Evolutionary conservation across 2,113 vertebrate species (phyloP).

Genomic region (Edolisoma coerulescens): DNA sequence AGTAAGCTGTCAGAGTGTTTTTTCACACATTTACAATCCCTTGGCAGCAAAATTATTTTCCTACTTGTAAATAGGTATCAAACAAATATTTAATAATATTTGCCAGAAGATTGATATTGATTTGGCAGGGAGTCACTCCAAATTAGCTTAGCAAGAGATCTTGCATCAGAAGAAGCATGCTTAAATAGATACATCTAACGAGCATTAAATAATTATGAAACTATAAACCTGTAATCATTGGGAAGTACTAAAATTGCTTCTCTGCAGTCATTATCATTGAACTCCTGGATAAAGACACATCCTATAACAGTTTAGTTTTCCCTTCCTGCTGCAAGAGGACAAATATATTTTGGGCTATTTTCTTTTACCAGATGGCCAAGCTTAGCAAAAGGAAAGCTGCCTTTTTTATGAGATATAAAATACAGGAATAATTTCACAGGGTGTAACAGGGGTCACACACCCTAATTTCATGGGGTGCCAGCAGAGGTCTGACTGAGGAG

Average conservation of each 20-base stretch:
- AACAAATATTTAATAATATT: conserved; percentile 81
- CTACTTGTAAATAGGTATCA: conserved; percentile 79
- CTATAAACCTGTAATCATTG: conserved; percentile 18
- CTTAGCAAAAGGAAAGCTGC: neutral
- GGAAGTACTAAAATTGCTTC: conserved; percentile 35
- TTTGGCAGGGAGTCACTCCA: conserved; percentile 59
- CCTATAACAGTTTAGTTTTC: neutral
- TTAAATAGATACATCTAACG: conserved; percentile 42
- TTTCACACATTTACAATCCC: conserved; percentile 74
- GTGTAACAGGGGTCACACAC: neutral
- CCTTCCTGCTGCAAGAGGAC: neutral
- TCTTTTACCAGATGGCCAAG: neutral
- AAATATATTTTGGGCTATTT: neutral
- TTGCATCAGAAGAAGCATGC: conserved; percentile 16
- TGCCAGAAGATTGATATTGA: conserved; percentile 73
- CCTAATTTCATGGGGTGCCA: neutral
- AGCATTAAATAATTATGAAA: conserved; percentile 56
- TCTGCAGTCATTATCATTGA: neutral
- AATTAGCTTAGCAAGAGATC: conserved; percentile 52
- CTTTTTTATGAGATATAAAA: neutral
- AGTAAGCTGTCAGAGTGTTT: conserved; percentile 76
- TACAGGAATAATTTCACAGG: neutral
- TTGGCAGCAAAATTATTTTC: conserved; percentile 77
- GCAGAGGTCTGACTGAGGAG: neutral
- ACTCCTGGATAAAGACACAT: neutral